phyloP scores from a whole-genome alignment of 2,797 vertebrate species.

The Coregonus ussuriensis region DNA sequence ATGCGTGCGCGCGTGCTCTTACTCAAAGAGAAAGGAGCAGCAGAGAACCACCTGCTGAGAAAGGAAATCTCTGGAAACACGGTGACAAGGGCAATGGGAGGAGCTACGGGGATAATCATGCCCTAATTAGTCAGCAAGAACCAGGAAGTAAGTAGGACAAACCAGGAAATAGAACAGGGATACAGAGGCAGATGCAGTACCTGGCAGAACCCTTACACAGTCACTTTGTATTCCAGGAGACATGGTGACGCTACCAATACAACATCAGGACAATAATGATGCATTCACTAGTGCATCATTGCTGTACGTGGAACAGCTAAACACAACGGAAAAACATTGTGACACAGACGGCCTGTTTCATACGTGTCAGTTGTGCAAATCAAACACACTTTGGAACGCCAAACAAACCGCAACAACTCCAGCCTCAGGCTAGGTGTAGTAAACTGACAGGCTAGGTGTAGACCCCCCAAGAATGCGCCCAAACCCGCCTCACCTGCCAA shows the following conservation, averaged over 20 bases:
- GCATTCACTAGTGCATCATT: too few species aligned
- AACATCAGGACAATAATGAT: neutral
- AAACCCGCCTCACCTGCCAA: too few species aligned
- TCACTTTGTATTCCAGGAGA: neutral
- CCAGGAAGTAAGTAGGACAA: conserved; percentile 2
- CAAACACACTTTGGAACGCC: too few species aligned
- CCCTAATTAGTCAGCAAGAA: neutral
- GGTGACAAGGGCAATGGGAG: neutral
- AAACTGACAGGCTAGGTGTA: too few species aligned
- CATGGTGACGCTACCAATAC: neutral
- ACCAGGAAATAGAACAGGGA: neutral
- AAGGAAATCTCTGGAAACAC: neutral
- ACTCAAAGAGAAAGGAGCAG: neutral
- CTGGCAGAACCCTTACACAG: neutral
- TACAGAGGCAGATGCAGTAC: neutral
- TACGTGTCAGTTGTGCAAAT: too few species aligned
- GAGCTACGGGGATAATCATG: neutral
- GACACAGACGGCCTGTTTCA: too few species aligned
- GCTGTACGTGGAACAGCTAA: too few species aligned
- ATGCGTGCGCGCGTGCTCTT: neutral
- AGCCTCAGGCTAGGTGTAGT: too few species aligned
- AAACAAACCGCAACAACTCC: too few species aligned
- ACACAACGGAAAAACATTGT: too few species aligned
- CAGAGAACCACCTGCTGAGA: neutral
- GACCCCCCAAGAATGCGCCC: too few species aligned